These are phyloP conservation scores for Euplagia quadripunctaria DNA, from an alignment of 2,888 invertebrate genomes.

Conservation along the genomic window DNA sequence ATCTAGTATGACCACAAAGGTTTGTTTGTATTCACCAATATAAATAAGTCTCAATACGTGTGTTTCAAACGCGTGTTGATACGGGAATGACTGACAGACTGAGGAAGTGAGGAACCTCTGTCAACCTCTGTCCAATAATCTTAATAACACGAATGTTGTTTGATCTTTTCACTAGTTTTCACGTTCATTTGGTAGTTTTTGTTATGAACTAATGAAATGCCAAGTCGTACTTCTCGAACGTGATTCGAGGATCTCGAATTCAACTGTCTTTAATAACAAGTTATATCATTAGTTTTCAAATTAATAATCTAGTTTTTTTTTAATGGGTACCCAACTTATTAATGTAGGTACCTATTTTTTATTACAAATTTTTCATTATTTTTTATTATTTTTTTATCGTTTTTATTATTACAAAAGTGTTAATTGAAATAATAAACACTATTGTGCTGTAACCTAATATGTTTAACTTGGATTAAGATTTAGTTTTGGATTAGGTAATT, in stretches of 20 bases:
- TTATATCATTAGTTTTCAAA: too few relatives aligned
- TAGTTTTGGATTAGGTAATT: too few relatives aligned
- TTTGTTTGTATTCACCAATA: constrained; percentile 29
- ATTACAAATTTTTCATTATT: too few relatives aligned
- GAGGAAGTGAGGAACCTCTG: background rate
- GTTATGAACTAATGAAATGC: background rate
- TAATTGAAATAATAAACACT: too few relatives aligned
- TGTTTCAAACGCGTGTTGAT: constrained; percentile 19
- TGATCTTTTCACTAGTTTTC: background rate
- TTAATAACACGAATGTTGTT: background rate
- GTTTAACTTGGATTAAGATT: too few relatives aligned
- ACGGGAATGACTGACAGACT: constrained; percentile 26
- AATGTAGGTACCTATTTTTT: too few relatives aligned
- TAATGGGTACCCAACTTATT: too few relatives aligned
- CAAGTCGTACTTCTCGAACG: background rate
- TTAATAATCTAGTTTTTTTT: too few relatives aligned
- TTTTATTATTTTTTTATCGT: too few relatives aligned
- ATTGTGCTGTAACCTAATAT: too few relatives aligned
- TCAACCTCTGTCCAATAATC: background rate
- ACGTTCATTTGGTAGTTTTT: constrained; percentile 1
- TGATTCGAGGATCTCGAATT: background rate
- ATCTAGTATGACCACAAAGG: constrained; percentile 22
- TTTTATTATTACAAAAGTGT: too few relatives aligned
- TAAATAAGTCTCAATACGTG: constrained; percentile 21
- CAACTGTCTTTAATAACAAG: too few relatives aligned